These are phyloP conservation scores for Hypercompe scribonia DNA, from an alignment of 2,888 invertebrate species.

Conservation along the genomic window DNA sequence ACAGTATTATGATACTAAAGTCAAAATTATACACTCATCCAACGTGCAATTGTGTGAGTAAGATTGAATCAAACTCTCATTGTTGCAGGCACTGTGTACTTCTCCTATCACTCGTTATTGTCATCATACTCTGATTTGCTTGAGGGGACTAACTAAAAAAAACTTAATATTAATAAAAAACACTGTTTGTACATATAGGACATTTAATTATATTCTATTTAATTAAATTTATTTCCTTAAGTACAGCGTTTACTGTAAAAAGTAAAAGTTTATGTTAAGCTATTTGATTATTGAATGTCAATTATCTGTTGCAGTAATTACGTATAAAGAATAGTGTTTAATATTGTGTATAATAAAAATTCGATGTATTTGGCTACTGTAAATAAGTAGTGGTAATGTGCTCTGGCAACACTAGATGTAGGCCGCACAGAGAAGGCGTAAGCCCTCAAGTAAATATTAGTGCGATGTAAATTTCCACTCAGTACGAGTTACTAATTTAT, in stretches of 20 bases:
- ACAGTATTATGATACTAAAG: not conserved
- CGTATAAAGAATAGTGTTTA: slow-evolving; percentile 37
- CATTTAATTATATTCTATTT: not conserved
- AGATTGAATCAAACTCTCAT: not conserved
- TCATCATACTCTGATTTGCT: not conserved
- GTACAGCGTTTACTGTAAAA: slow-evolving; percentile 31
- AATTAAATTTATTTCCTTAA: not conserved
- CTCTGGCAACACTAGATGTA: not conserved
- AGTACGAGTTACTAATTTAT: slow-evolving; percentile 56
- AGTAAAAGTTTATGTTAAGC: slow-evolving; percentile 21
- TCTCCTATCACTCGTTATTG: not conserved
- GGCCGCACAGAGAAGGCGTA: not conserved
- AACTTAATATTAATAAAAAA: not conserved
- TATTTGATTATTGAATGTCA: slow-evolving; percentile 42
- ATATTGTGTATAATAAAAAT: slow-evolving; percentile 59
- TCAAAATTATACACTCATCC: not conserved
- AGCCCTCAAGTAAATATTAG: not conserved
- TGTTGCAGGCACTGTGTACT: not conserved
- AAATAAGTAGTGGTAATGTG: slow-evolving; percentile 49
- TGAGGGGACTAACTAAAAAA: not conserved
- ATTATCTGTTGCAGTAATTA: slow-evolving; percentile 31
- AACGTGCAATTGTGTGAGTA: not conserved
- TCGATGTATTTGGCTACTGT: slow-evolving; percentile 49
- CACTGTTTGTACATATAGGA: not conserved
- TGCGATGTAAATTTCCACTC: slow-evolving; percentile 6